Base-by-base conservation (phyloP, 2,888 invertebrate genomes). In the Exephanes ischioxanthus region DNA sequence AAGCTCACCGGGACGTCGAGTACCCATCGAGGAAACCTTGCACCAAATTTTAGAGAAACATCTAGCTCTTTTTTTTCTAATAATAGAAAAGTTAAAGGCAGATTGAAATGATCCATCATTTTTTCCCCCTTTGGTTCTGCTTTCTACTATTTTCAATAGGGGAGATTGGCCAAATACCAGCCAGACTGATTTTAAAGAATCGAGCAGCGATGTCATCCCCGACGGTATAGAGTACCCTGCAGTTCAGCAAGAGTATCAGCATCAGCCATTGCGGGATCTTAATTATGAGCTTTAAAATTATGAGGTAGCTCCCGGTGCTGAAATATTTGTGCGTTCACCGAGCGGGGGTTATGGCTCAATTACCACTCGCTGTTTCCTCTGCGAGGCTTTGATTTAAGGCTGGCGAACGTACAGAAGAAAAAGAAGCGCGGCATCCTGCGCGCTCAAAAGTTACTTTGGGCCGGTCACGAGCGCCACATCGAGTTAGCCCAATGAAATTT, bases 281-380 rank as follows among this genome's bases (percentile, higher is more conserved):
- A 93, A 93, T 93, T 93, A 92, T 89, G 89, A 91, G 89, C 88
- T 88, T 84, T 92, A 92, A 92, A 14, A 91, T 93, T 93, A 93
- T 90, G 92, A 91, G 91, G 37, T 22, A 88, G 88, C 89, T 88
- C 89, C 89, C 87, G 89, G 90, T 89, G 92, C 88, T 92, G 93
- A 93, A 92, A 93, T 93, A 92, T 93, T 92, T 91, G 92, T 90
- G 91, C 85, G 90, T 90, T 92, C 88, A 88, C 90, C 89, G 90
- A 89, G 87, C 91, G 91, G 90, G 90, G 92, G 90, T 93, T 92
- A 93, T 90, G 92, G 91, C 93, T 93, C 93, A 93, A 93, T 93
- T 93, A 93, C 92, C 91, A 91, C 92, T 92, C 84, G 92, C 90
- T 89, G 90, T 92, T 92, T 91, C 90, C 92, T 92, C 90, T 88